Evolutionary conservation across 1,140 invertebrate genomes (phyloP).

Genomic region (Bombus pascuorum): DNA sequence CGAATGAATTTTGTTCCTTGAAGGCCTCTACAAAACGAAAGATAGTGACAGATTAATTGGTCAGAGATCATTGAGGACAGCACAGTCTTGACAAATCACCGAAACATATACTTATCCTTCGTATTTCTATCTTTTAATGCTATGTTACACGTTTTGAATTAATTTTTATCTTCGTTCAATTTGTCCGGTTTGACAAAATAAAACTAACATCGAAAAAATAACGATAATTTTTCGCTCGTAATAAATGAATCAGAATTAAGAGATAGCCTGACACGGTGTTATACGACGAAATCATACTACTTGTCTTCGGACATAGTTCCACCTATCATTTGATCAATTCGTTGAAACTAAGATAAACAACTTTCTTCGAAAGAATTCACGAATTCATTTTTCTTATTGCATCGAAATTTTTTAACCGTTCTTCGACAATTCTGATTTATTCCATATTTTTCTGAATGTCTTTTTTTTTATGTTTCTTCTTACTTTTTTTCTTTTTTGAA

Average conservation of each 20-base stretch:
- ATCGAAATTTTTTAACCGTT: neutral
- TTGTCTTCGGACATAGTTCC: conserved; percentile 8
- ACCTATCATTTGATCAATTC: neutral
- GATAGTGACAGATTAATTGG: neutral
- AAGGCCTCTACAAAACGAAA: neutral
- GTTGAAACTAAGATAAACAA: neutral
- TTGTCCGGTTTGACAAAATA: neutral
- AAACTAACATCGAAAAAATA: neutral
- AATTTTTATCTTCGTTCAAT: neutral
- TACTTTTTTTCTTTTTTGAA: too few species aligned
- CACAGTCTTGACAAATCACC: neutral
- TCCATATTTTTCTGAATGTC: neutral
- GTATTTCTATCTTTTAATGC: neutral
- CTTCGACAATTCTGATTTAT: neutral
- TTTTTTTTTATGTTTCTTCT: neutral
- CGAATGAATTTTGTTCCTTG: neutral
- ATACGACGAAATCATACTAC: neutral
- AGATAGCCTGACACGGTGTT: neutral
- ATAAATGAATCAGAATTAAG: too few species aligned
- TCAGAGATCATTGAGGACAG: neutral
- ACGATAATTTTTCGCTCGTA: neutral
- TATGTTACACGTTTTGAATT: neutral
- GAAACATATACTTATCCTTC: neutral
- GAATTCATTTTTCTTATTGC: neutral
- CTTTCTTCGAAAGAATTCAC: neutral